Percentiles rank a stretch among this genome's conserved stretches.
Evolutionary conservation across 2,888 invertebrate genomes (phyloP).

Genomic region (Erebia epiphron): DNA sequence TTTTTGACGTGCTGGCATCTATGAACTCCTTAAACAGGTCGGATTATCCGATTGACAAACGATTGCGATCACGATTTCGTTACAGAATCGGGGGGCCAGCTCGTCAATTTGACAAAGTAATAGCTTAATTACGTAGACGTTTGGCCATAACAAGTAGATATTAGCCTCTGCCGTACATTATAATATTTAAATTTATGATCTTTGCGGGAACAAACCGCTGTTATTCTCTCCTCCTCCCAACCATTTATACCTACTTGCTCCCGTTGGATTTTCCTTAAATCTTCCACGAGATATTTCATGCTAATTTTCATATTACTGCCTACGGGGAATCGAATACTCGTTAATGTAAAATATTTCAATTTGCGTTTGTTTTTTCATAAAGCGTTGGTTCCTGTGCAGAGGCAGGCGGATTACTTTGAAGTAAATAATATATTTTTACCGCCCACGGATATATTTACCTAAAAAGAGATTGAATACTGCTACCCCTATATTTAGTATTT

Average conservation of each 20-base stretch:
- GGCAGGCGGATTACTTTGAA: constrained; percentile 1
- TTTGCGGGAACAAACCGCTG: constrained; percentile 20
- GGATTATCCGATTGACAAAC: no score
- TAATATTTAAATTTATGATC: constrained; percentile 30
- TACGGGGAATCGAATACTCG: constrained; percentile 24
- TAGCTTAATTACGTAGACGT: no score
- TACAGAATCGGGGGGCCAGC: no score
- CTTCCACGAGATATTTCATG: constrained; percentile 34
- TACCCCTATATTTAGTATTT: not conserved
- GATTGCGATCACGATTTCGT: no score
- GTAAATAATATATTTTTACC: not conserved
- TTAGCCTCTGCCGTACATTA: constrained; percentile 17
- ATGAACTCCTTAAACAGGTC: no score
- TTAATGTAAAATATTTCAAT: constrained; percentile 17
- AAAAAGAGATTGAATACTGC: not conserved
- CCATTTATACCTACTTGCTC: constrained; percentile 26
- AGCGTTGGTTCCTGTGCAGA: not conserved
- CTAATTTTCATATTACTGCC: constrained; percentile 34
- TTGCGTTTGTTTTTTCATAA: constrained; percentile 11
- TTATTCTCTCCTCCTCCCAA: constrained; percentile 25
- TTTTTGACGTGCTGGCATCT: no score
- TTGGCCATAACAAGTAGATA: not conserved
- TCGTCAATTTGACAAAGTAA: no score
- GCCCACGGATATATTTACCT: not conserved
- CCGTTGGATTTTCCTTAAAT: constrained; percentile 34